Evolutionary conservation across 1,140 invertebrate species (phyloP).

Genomic region (Melipona quadrifasciata): DNA sequence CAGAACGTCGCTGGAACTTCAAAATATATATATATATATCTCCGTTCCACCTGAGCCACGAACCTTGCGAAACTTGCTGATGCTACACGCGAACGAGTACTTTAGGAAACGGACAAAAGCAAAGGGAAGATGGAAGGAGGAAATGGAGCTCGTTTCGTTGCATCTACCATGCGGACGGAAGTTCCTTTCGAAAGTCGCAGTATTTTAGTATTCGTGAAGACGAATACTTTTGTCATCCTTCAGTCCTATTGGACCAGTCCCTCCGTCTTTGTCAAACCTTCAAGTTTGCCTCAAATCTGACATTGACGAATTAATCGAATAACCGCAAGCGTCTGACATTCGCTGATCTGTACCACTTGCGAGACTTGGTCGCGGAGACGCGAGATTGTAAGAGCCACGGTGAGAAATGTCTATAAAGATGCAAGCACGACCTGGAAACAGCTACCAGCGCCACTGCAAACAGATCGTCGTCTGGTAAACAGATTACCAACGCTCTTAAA

Average conservation of each 20-base stretch:
- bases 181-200: neutral
- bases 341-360: neutral
- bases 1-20: constrained; percentile 14
- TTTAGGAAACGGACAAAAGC: neutral
- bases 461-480: neutral
- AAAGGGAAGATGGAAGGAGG: neutral
- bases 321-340: neutral
- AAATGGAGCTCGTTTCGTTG: neutral
- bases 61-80: constrained; percentile 27
- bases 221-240: no score
- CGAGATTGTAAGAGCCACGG: neutral
- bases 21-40: constrained; percentile 7
- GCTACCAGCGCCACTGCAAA: neutral
- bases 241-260: no score
- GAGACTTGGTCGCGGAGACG: no score
- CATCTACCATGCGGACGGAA: neutral
- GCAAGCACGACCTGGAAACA: neutral
- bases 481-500: neutral
- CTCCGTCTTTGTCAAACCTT: neutral
- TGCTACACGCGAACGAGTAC: constrained; percentile 8
- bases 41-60: neutral
- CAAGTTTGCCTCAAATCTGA: neutral
- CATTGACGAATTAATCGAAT: neutral
- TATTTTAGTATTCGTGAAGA: neutral
- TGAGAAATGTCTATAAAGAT: neutral